Conservation (phyloP, 2,113 vertebrate species). For the Sphyrna mokarran region DNA sequence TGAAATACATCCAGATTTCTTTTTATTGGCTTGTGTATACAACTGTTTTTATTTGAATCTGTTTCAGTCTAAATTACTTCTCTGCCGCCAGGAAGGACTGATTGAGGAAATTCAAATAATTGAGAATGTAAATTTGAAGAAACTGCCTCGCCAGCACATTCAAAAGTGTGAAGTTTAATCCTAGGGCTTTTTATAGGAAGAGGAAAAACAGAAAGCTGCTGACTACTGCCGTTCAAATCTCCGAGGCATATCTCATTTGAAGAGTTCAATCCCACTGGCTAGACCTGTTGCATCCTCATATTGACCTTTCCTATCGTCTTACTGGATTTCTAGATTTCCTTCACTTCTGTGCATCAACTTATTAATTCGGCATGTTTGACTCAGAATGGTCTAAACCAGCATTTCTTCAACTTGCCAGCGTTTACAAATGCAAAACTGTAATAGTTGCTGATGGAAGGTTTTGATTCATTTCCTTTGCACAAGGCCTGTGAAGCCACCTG, state of each 20-base stretch:
- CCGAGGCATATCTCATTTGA: not conserved
- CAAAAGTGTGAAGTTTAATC: not conserved
- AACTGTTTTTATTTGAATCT: not conserved
- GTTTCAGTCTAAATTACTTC: not conserved
- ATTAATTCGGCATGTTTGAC: not conserved
- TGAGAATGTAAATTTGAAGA: conserved; percentile 12
- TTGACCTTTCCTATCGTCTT: not conserved
- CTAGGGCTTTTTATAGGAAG: not conserved
- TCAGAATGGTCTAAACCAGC: not conserved
- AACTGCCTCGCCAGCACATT: not conserved
- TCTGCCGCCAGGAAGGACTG: not conserved
- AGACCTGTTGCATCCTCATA: not conserved
- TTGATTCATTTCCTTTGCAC: conserved; percentile 7
- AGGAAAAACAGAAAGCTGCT: not conserved
- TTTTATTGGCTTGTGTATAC: not conserved
- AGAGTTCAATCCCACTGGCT: not conserved
- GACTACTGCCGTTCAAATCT: not conserved
- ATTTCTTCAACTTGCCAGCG: not conserved
- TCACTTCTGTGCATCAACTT: not conserved
- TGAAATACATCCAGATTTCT: not conserved
- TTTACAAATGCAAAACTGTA: not conserved
- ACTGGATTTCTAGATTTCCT: not conserved
- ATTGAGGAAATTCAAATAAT: not conserved
- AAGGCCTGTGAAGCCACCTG: conserved; percentile 23
- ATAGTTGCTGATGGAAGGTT: not conserved